A percentile compares a stretch with the other conserved stretches of the same genome.
phyloP scores from a whole-genome alignment of 1,140 invertebrate species.

The Oryzaephilus surinamensis region DNA sequence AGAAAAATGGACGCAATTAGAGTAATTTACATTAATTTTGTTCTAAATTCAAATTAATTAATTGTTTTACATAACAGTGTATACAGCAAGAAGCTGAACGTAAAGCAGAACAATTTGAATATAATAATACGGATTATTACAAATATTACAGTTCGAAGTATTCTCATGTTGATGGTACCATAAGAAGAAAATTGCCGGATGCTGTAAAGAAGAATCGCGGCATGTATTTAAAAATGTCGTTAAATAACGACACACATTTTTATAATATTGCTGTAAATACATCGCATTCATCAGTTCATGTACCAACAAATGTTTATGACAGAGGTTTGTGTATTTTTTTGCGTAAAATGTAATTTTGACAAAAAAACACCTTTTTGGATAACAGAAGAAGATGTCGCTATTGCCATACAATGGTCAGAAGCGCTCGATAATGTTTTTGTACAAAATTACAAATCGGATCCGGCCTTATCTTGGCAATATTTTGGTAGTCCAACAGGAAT shows the following conservation, averaged over 20 bases:
- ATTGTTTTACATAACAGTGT: conserved; percentile 43
- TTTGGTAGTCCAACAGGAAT: conserved; percentile 89
- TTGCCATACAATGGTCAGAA: conserved; percentile 87
- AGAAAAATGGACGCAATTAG: conserved; percentile 74
- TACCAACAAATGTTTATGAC: conserved; percentile 90
- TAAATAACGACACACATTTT: conserved; percentile 70
- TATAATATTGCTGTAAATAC: conserved; percentile 77
- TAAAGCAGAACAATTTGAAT: conserved; percentile 48
- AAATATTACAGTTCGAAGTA: conserved; percentile 64
- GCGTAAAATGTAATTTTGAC: too few relatives aligned
- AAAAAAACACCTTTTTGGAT: too few relatives aligned
- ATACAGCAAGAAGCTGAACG: conserved; percentile 58
- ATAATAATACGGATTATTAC: conserved; percentile 28
- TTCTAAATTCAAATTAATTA: conserved; percentile 9
- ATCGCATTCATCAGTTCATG: conserved; percentile 76
- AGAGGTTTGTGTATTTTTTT: too few relatives aligned
- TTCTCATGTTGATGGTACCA: conserved; percentile 39
- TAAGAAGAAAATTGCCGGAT: conserved; percentile 26
- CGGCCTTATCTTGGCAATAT: conserved; percentile 90
- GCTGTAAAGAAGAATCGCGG: conserved; percentile 33
- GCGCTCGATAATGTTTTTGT: conserved; percentile 81
- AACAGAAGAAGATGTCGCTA: conserved; percentile 73
- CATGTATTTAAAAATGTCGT: conserved; percentile 43
- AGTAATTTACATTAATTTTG: conserved; percentile 35
- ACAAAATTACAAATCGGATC: conserved; percentile 86